A percentile compares a stretch with the other conserved stretches of the same genome.
Evolutionary conservation across 2,888 invertebrate species (phyloP).

Genomic region (Anorthoa munda): DNA sequence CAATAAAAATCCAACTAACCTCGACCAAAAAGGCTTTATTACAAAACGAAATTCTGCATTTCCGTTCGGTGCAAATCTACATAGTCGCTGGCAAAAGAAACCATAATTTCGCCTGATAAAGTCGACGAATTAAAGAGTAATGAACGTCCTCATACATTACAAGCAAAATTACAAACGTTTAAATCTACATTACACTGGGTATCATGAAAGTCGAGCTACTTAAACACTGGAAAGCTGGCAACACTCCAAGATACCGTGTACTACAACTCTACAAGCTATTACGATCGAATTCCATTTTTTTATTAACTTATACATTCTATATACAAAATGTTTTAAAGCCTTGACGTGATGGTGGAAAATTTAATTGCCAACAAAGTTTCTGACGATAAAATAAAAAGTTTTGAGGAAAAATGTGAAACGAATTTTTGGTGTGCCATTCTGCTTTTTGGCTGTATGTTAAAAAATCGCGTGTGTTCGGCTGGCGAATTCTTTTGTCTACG

Average conservation of each 20-base stretch:
- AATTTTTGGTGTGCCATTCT: slow-evolving; percentile 30
- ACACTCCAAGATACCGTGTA: slow-evolving; percentile 71
- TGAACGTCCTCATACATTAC: slow-evolving; percentile 58
- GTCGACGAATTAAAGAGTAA: slow-evolving; percentile 60
- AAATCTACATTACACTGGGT: slow-evolving; percentile 67
- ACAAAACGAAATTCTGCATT: slow-evolving; percentile 23
- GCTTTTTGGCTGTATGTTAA: slow-evolving; percentile 21
- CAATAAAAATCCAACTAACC: slow-evolving; percentile 25
- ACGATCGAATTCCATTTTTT: slow-evolving; percentile 62
- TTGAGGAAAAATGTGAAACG: slow-evolving; percentile 33
- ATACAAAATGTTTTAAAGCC: slow-evolving; percentile 42
- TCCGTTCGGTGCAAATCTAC: slow-evolving; percentile 25
- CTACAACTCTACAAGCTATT: slow-evolving; percentile 72
- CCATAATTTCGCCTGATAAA: slow-evolving; percentile 60
- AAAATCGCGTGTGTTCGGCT: slow-evolving; percentile 17
- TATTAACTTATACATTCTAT: slow-evolving; percentile 26
- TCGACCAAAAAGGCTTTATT: slow-evolving; percentile 19
- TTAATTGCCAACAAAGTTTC: slow-evolving; percentile 49
- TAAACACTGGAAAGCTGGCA: slow-evolving; percentile 74
- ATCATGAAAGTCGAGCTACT: slow-evolving; percentile 69
- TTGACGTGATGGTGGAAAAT: slow-evolving; percentile 32
- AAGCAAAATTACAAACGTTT: slow-evolving; percentile 62
- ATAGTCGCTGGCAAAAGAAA: slow-evolving; percentile 55
- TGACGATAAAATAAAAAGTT: slow-evolving; percentile 31
- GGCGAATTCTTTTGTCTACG: slow-evolving; percentile 18